Evolutionary conservation across 1,140 invertebrate species (phyloP), one percentile per base, ranked within the genome.

Genomic region (Parapsyche elsis): DNA sequence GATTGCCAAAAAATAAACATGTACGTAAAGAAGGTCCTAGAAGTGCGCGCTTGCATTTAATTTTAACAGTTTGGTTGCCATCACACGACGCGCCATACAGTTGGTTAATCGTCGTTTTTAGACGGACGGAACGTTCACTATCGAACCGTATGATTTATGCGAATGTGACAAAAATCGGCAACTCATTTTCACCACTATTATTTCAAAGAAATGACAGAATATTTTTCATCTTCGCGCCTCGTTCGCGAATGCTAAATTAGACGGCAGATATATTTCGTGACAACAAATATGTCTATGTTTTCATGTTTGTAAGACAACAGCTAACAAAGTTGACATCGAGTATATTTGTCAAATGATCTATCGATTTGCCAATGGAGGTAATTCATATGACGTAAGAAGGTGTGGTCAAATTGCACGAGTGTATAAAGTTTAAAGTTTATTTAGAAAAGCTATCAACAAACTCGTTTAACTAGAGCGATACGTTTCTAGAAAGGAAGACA

Each of bases 141-240:
- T 61, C 16, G 57, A 61, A 61, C 57, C 57, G 57, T 61, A 21
- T 61, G 57, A 61, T 61, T 61, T 61, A 61, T 61, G 57, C 57
- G 57, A 61, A 61, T 19, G 21, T 21, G 57, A 19, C 57, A 19
- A 21, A 19, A 19, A 19, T 61, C 57, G 19, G 57, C n/a, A n/a
- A 57, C 19, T 57, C 19, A 57, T 57, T 57, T 57, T 57, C 53
- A n/a, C 30, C 30, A 7, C 30, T 7, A 61, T 16, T 61, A 19
- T 61, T 61, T 61, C 57, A 19, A 19, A 21, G 57, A 19, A 53
- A 19, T 53, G 2, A 19, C 16, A 10, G 1, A 10, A 38, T 38
- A 38, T 38, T 4, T 38, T 38, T 38, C 30, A 38, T 53, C 2
- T 53, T 53, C 16, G 12, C 16, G 49, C 12, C 12, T 53, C 49